phyloP scores from a whole-genome alignment of 2,113 vertebrate species.

The Pseudopipra pipra region DNA sequence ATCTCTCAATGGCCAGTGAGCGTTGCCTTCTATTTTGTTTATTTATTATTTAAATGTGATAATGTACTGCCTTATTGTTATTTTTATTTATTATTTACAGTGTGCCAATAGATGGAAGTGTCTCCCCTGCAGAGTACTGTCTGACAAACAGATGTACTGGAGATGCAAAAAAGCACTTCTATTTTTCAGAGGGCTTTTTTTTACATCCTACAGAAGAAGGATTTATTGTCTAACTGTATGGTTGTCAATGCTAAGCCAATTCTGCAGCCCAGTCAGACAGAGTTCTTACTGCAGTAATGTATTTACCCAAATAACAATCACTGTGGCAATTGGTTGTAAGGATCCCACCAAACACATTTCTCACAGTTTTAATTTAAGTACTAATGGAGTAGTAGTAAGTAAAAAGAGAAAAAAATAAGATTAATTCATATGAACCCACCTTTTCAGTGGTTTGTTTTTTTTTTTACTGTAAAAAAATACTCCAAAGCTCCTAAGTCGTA shows the following conservation, averaged over 20 bases:
- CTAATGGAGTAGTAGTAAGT: background rate
- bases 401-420: background rate
- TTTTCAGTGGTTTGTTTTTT: background rate
- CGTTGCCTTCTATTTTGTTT: background rate
- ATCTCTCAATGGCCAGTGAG: background rate
- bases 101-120: background rate
- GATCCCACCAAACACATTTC: background rate
- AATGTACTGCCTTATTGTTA: background rate
- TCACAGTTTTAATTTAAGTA: background rate
- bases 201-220: background rate
- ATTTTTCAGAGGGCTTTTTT: background rate
- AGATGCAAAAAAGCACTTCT: background rate
- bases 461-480: background rate
- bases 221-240: conserved; percentile 1
- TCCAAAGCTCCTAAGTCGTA: background rate
- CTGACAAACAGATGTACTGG: background rate
- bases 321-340: background rate
- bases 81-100: background rate
- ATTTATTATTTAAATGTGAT: background rate
- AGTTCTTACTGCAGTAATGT: background rate
- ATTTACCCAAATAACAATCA: background rate
- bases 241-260: background rate
- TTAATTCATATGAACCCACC: background rate
- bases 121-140: background rate
- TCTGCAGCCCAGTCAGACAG: background rate